These are phyloP conservation scores for Meles meles DNA, from an alignment of 2,113 vertebrate species.

Conservation along the genomic window DNA sequence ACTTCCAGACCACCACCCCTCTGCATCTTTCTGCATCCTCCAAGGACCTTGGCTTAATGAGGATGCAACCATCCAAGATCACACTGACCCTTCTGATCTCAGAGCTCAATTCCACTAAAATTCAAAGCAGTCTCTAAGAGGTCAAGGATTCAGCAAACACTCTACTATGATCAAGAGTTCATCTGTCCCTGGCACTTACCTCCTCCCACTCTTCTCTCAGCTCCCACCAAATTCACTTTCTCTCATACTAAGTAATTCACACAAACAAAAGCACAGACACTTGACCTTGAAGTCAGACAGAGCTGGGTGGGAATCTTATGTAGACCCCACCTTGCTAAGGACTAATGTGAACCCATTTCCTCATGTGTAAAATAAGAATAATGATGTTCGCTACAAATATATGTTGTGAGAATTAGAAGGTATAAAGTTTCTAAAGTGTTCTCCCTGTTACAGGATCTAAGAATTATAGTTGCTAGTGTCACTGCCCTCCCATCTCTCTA, in stretches of 20 bases:
- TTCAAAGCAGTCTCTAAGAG: neutral
- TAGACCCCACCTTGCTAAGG: neutral
- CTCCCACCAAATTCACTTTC: neutral
- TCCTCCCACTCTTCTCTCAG: neutral
- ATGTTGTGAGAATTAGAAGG: neutral
- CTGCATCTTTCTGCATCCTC: neutral
- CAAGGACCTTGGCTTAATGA: neutral
- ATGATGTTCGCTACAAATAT: neutral
- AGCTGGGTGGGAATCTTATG: neutral
- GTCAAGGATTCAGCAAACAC: neutral
- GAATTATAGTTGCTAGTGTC: neutral
- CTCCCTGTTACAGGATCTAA: neutral
- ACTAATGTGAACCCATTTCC: neutral
- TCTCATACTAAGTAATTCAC: neutral
- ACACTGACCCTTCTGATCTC: neutral
- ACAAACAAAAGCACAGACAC: neutral
- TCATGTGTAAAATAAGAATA: neutral
- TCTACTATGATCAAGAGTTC: neutral
- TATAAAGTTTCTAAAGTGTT: neutral
- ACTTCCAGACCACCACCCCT: neutral
- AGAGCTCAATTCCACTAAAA: neutral
- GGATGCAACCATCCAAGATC: neutral
- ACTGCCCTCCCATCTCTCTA: neutral
- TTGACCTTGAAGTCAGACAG: neutral
- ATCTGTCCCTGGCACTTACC: neutral